These are phyloP conservation scores for Metallyticus violacea DNA, from an alignment of 2,888 invertebrate species.

Conservation along the genomic window DNA sequence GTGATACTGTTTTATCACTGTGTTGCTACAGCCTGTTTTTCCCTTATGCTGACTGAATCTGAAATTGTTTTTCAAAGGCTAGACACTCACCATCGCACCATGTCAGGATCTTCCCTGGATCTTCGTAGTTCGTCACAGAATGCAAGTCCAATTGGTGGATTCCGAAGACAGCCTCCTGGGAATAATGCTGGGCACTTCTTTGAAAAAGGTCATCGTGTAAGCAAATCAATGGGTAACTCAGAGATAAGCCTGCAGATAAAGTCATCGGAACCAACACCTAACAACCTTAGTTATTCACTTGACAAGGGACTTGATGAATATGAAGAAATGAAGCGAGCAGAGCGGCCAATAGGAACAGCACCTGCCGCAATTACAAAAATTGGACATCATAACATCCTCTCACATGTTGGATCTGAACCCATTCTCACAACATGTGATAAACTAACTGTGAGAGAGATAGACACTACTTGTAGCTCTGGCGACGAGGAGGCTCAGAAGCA, in stretches of 20 bases:
- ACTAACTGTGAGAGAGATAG: not conserved
- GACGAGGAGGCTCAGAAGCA: slow-evolving; percentile 29
- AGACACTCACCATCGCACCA: slow-evolving; percentile 27
- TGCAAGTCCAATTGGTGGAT: slow-evolving; percentile 27
- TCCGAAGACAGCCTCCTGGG: not conserved
- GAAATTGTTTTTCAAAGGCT: slow-evolving; percentile 4
- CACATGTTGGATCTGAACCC: slow-evolving; percentile 31
- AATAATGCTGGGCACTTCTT: slow-evolving; percentile 18
- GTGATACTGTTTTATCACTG: too few species aligned
- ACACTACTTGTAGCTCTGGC: not conserved
- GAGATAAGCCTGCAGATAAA: slow-evolving; percentile 27
- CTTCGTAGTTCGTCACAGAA: slow-evolving; percentile 27
- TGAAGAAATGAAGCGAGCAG: slow-evolving; percentile 30
- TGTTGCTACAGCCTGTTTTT: too few species aligned
- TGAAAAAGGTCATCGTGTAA: slow-evolving; percentile 32
- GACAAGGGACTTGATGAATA: slow-evolving; percentile 35
- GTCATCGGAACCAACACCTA: not conserved
- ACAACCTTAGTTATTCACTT: slow-evolving; percentile 30
- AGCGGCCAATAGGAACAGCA: not conserved
- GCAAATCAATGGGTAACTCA: slow-evolving; percentile 32
- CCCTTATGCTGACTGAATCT: not conserved
- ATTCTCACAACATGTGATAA: slow-evolving; percentile 21
- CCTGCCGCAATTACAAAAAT: not conserved
- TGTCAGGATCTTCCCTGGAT: slow-evolving; percentile 34
- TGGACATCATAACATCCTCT: not conserved